Evolutionary conservation across 2,113 vertebrate genomes (phyloP).

Genomic region (Hucho hucho): DNA sequence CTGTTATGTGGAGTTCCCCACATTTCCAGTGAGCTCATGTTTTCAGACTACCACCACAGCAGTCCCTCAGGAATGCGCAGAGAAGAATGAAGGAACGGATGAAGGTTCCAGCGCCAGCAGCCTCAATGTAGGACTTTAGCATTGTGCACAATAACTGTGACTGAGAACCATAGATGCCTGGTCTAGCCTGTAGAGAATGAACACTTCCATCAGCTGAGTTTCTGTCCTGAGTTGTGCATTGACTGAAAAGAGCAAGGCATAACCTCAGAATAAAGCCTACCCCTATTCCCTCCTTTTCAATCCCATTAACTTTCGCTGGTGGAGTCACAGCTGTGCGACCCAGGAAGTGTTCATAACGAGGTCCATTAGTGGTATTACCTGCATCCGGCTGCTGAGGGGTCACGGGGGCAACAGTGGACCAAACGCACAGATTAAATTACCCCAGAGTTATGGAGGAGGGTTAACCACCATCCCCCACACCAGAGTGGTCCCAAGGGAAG

Average conservation of each 20-base stretch:
- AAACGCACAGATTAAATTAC: slow-evolving; percentile 73
- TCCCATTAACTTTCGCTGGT: slow-evolving; percentile 59
- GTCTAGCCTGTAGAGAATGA: no score
- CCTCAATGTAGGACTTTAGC: no score
- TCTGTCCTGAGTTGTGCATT: no score
- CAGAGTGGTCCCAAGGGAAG: slow-evolving; percentile 12
- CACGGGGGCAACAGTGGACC: slow-evolving; percentile 63
- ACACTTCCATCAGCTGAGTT: no score
- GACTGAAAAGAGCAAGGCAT: no score
- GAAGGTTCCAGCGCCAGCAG: slow-evolving; percentile 17
- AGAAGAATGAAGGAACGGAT: not conserved
- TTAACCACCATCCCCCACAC: slow-evolving; percentile 14
- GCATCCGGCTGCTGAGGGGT: slow-evolving; percentile 62
- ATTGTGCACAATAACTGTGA: no score
- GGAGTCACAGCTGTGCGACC: slow-evolving; percentile 57
- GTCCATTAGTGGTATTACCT: slow-evolving; percentile 75
- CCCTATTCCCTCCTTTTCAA: slow-evolving; percentile 53
- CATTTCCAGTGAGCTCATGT: slow-evolving; percentile 23
- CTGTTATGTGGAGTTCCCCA: slow-evolving; percentile 41
- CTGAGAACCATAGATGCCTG: not conserved
- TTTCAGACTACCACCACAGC: slow-evolving; percentile 15
- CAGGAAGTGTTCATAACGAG: slow-evolving; percentile 67
- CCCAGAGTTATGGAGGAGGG: slow-evolving; percentile 30
- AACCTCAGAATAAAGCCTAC: not conserved
- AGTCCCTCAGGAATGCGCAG: slow-evolving; percentile 24